phyloP scores from a whole-genome alignment of 1,140 invertebrate genomes.

The Belonocnema kinseyi region DNA sequence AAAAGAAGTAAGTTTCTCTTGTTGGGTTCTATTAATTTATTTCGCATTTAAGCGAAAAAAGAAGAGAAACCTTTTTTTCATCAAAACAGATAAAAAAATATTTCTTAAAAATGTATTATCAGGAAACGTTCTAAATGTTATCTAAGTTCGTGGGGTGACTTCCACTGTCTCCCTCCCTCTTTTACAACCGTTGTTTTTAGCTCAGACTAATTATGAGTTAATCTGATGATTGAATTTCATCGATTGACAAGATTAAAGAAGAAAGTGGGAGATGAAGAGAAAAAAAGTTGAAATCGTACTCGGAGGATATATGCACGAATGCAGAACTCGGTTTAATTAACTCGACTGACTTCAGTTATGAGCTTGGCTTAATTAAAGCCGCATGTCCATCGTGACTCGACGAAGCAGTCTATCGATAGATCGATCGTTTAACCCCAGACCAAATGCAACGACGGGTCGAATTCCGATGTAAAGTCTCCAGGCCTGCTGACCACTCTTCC shows the following conservation, averaged over 20 bases:
- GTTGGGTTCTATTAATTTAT: too few relatives aligned
- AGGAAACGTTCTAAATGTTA: too few relatives aligned
- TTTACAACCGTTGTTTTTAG: too few relatives aligned
- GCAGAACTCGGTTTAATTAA: not conserved
- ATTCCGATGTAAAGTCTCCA: slow-evolving; percentile 9
- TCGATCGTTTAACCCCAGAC: slow-evolving; percentile 32
- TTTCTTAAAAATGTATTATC: too few relatives aligned
- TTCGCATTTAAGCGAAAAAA: too few relatives aligned
- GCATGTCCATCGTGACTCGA: slow-evolving; percentile 9
- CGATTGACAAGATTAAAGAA: not conserved
- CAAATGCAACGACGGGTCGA: not conserved
- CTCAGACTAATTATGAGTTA: too few relatives aligned
- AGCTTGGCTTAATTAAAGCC: slow-evolving; percentile 33
- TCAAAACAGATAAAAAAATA: too few relatives aligned
- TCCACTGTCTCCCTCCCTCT: too few relatives aligned
- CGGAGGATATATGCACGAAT: not conserved
- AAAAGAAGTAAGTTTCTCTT: too few relatives aligned
- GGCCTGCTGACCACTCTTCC: not conserved
- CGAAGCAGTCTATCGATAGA: slow-evolving; percentile 28
- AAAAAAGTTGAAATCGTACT: not conserved
- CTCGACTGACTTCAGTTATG: slow-evolving; percentile 16
- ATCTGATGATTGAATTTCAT: too few relatives aligned
- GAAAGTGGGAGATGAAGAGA: not conserved
- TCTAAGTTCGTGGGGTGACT: too few relatives aligned
- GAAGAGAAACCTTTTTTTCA: too few relatives aligned